phyloP scores from a whole-genome alignment of 2,113 vertebrate genomes.

The Excalfactoria chinensis region DNA sequence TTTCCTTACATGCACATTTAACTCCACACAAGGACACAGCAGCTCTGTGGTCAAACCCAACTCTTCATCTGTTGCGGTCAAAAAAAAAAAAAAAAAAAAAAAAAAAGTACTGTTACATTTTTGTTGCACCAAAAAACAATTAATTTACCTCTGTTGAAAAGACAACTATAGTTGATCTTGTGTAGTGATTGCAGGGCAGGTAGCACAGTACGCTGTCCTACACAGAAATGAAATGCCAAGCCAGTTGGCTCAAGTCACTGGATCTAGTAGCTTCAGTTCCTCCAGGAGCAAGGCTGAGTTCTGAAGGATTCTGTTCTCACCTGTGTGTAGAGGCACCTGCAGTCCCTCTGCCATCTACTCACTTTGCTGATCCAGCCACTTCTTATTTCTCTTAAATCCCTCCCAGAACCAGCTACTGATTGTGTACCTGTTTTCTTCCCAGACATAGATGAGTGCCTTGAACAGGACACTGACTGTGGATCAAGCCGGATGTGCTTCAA shows the following conservation, averaged over 20 bases:
- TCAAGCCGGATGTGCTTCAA: slow-evolving; percentile 96
- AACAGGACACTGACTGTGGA: slow-evolving; percentile 90
- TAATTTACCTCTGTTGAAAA: background rate
- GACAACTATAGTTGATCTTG: background rate
- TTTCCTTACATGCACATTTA: background rate
- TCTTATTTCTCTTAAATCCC: background rate
- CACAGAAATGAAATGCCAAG: background rate
- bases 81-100: background rate
- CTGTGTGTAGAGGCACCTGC: background rate
- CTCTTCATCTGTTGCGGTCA: background rate
- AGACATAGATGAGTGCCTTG: slow-evolving; percentile 95
- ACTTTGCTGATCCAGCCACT: background rate
- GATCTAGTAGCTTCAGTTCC: background rate
- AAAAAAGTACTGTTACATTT: background rate
- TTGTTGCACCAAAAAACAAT: background rate
- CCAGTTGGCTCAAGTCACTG: rapidly evolving
- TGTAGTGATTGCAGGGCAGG: background rate
- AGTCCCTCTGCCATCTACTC: background rate
- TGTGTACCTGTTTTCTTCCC: background rate
- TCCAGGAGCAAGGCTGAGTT: background rate
- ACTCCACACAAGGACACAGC: background rate
- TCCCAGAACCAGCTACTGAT: background rate
- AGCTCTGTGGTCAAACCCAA: background rate
- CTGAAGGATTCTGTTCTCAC: background rate
- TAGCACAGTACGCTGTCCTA: background rate